Percentiles rank a stretch among this genome's conserved stretches.
phyloP scores from a whole-genome alignment of 2,797 vertebrate genomes.

The Pseudomugil gertrudae region DNA sequence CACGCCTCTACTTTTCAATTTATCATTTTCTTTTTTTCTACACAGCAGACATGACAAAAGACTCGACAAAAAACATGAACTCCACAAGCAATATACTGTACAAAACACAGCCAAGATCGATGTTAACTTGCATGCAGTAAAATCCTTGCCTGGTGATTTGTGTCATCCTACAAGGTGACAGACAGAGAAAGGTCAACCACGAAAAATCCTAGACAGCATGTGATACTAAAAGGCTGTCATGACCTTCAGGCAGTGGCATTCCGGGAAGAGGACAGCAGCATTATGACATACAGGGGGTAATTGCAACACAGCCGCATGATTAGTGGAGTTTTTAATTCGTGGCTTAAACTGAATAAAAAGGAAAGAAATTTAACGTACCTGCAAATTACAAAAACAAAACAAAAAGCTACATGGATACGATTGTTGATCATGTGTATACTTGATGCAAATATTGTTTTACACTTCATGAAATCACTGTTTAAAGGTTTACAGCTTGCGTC shows the following conservation, averaged over 20 bases:
- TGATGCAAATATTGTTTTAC: slow-evolving; percentile 16
- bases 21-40: slow-evolving; percentile 13
- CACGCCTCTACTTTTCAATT: slow-evolving; percentile 11
- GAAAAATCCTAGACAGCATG: slow-evolving; percentile 63
- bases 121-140: slow-evolving; percentile 50
- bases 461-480: slow-evolving; percentile 16
- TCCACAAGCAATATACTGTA: slow-evolving; percentile 27
- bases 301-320: slow-evolving; percentile 61
- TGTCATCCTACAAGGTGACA: slow-evolving; percentile 52
- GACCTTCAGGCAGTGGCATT: slow-evolving; percentile 74
- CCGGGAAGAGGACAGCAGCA: slow-evolving; percentile 35
- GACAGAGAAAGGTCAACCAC: slow-evolving; percentile 72
- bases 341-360: slow-evolving; percentile 18
- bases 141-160: slow-evolving; percentile 38
- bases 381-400: background rate
- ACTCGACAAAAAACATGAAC: slow-evolving; percentile 16
- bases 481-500: slow-evolving; percentile 41
- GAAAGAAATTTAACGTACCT: background rate
- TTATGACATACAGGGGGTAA: slow-evolving; percentile 64
- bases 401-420: slow-evolving; percentile 10
- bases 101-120: slow-evolving; percentile 13
- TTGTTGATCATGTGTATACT: slow-evolving; percentile 22
- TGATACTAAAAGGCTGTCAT: slow-evolving; percentile 64
- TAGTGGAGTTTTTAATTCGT: slow-evolving; percentile 54
- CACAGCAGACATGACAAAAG: slow-evolving; percentile 27